Percentiles rank a stretch among this genome's conserved stretches.
These are phyloP conservation scores for Drosophila lacteicornis DNA, from an alignment of 1,140 invertebrate species.

Conservation along the genomic window DNA sequence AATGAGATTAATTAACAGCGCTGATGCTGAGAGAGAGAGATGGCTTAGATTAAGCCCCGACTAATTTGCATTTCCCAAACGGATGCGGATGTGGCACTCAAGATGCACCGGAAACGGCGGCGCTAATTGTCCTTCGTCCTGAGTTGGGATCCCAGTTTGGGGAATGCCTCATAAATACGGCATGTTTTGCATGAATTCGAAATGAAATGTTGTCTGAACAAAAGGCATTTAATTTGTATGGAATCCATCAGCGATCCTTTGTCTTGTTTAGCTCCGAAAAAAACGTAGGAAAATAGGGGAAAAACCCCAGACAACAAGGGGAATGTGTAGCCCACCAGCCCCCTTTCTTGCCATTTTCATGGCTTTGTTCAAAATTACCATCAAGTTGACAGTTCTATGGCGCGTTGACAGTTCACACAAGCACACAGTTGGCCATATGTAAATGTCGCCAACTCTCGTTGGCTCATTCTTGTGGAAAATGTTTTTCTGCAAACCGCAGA, in stretches of 20 bases:
- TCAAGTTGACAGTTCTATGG: constrained; percentile 85
- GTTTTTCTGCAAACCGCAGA: constrained; percentile 68
- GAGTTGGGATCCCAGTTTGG: not conserved
- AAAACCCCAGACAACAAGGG: constrained; percentile 27
- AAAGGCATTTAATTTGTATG: constrained; percentile 76
- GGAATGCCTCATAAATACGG: constrained; percentile 68
- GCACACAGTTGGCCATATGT: constrained; percentile 66
- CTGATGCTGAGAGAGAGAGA: constrained; percentile 9
- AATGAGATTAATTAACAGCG: constrained; percentile 64
- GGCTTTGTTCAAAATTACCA: constrained; percentile 80
- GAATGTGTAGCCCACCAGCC: constrained; percentile 9
- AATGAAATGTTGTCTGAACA: constrained; percentile 75
- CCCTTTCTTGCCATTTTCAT: constrained; percentile 65
- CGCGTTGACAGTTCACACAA: constrained; percentile 81
- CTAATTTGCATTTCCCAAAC: constrained; percentile 40
- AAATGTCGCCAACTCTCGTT: constrained; percentile 72
- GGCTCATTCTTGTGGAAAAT: constrained; percentile 81
- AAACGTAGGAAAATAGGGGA: constrained; percentile 1
- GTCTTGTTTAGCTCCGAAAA: constrained; percentile 46
- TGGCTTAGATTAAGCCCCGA: constrained; percentile 17
- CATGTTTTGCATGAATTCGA: constrained; percentile 75
- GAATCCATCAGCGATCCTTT: constrained; percentile 77
- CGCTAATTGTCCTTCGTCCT: constrained; percentile 66
- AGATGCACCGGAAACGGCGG: constrained; percentile 62
- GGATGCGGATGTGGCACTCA: constrained; percentile 70